Conservation (phyloP, 2,888 invertebrate species). For the Hanleya hanleyi region DNA sequence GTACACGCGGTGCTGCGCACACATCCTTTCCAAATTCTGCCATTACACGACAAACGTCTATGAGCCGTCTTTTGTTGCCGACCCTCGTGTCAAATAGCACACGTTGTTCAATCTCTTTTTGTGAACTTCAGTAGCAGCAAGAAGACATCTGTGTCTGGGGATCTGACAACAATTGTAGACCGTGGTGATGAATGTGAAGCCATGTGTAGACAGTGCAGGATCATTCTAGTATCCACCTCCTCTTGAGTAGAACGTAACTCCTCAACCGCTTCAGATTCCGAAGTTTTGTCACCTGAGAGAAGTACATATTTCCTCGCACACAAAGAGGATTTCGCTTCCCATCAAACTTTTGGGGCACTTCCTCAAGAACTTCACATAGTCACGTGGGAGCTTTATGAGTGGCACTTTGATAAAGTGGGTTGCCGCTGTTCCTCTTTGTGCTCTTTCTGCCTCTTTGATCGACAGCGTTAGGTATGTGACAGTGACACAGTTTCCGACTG, state of each 20-base stretch:
- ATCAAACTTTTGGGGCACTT: not conserved
- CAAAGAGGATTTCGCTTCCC: not conserved
- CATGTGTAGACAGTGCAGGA: slow-evolving; percentile 1
- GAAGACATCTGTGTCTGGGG: slow-evolving; percentile 35
- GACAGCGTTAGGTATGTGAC: not conserved
- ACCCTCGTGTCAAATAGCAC: slow-evolving; percentile 34
- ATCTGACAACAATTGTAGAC: slow-evolving; percentile 24
- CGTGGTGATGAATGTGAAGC: not conserved
- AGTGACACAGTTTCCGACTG: not conserved
- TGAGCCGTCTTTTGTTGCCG: slow-evolving; percentile 27
- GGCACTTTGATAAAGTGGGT: not conserved
- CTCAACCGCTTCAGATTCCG: not conserved
- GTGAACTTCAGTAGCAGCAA: slow-evolving; percentile 20
- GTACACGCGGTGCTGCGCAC: slow-evolving; percentile 13
- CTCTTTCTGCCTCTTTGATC: not conserved
- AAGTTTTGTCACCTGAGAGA: not conserved
- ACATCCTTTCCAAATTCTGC: slow-evolving; percentile 17
- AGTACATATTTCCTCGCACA: not conserved
- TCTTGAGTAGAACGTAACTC: not conserved
- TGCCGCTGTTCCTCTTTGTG: not conserved
- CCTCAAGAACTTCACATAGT: not conserved
- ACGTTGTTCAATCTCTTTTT: not conserved
- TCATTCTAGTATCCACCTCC: not conserved
- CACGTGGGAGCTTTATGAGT: not conserved
- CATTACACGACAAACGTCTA: slow-evolving; percentile 18